Conservation (phyloP, 1,140 invertebrate genomes). For the Calliphora vicina region DNA sequence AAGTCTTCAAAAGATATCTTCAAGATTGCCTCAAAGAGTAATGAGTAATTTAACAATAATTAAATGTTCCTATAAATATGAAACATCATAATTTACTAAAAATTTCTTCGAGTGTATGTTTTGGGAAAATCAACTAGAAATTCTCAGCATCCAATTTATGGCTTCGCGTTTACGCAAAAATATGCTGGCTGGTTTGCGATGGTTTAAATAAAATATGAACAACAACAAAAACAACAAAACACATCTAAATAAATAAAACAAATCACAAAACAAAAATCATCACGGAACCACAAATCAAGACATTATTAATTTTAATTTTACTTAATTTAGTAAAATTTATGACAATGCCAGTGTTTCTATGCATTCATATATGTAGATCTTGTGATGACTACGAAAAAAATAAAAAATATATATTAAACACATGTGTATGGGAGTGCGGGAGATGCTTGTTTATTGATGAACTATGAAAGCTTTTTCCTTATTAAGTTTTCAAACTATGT, state of each 20-base stretch:
- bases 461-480: conserved; percentile 28
- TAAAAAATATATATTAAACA: no score
- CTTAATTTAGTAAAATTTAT: conserved; percentile 34
- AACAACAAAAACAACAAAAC: conserved; percentile 17
- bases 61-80: no score
- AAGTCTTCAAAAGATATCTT: no score
- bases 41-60: no score
- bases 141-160: background rate
- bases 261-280: conserved; percentile 21
- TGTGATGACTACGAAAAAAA: no score
- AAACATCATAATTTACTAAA: no score
- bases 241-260: background rate
- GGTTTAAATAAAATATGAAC: background rate
- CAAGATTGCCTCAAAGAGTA: no score
- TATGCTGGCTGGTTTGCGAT: conserved; percentile 23
- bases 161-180: conserved; percentile 1
- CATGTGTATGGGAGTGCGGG: background rate
- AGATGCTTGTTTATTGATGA: background rate
- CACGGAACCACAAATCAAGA: conserved; percentile 29
- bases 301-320: conserved; percentile 29
- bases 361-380: background rate
- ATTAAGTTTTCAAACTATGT: background rate
- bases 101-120: background rate
- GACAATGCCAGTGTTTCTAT: background rate
- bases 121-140: background rate